These are phyloP conservation scores for Ceryle rudis DNA, from an alignment of 2,797 vertebrate species.

Conservation along the genomic window DNA sequence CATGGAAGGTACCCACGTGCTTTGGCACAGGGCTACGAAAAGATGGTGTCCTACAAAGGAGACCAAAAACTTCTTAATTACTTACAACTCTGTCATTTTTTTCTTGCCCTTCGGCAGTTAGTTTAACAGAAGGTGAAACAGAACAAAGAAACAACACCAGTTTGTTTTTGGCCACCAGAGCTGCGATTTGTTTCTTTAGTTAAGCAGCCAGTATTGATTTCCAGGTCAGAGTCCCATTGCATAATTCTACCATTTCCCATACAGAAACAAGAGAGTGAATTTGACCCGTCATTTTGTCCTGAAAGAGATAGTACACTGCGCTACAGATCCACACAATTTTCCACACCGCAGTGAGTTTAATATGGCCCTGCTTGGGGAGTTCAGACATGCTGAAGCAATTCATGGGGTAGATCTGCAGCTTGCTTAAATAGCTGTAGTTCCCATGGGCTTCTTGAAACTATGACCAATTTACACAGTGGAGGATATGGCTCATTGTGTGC, in stretches of 20 bases:
- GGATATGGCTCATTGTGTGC: neutral
- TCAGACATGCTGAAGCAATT: conserved; percentile 15
- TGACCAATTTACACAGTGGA: neutral
- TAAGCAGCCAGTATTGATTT: conserved; percentile 41
- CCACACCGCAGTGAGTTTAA: neutral
- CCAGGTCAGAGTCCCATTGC: neutral
- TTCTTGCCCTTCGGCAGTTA: conserved; percentile 20
- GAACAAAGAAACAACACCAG: conserved; percentile 32
- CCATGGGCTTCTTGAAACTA: neutral
- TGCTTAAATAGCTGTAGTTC: neutral
- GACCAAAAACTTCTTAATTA: conserved; percentile 27
- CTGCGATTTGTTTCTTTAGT: conserved; percentile 18
- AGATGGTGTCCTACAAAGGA: conserved; percentile 29
- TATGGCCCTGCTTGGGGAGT: neutral
- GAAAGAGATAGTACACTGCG: neutral
- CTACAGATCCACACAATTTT: neutral
- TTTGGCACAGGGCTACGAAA: conserved; percentile 27
- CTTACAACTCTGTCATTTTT: conserved; percentile 21
- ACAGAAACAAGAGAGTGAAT: neutral
- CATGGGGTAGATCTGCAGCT: conserved; percentile 11
- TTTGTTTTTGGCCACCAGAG: conserved; percentile 37
- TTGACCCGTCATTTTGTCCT: neutral
- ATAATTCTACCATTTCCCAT: conserved; percentile 19
- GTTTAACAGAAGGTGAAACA: conserved; percentile 15
- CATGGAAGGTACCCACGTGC: neutral